Evolutionary conservation across 1,140 invertebrate genomes (phyloP).

Genomic region (Eciton burchellii): DNA sequence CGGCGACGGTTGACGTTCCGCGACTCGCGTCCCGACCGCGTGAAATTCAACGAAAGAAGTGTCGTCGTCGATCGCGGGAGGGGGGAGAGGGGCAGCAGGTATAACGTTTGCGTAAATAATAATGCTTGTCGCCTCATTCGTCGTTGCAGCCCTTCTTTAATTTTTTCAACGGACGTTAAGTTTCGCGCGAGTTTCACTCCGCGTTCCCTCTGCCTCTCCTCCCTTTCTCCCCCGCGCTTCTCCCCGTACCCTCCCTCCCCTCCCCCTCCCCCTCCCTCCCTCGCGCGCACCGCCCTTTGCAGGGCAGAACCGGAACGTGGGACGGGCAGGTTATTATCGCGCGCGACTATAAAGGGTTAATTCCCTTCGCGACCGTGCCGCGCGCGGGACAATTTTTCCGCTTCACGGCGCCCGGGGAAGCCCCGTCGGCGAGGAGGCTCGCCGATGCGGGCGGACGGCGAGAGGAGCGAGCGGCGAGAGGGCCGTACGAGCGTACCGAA

Average conservation of each 20-base stretch:
- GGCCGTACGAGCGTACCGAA: slow-evolving; percentile 19
- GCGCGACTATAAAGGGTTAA: slow-evolving; percentile 12
- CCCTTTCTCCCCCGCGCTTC: background rate
- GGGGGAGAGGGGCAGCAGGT: too few species aligned
- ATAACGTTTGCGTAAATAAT: background rate
- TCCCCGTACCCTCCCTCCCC: too few species aligned
- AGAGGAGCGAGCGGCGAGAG: background rate
- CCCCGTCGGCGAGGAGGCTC: background rate
- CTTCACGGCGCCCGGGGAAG: background rate
- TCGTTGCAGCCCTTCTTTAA: too few species aligned
- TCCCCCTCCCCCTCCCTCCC: background rate
- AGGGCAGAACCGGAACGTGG: background rate
- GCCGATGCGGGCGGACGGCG: background rate
- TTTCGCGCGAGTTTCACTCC: background rate
- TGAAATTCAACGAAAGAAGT: slow-evolving; percentile 23
- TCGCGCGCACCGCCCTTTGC: background rate
- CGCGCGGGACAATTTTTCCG: background rate
- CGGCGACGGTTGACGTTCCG: background rate
- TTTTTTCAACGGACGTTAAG: background rate
- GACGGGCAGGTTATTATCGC: slow-evolving; percentile 11
- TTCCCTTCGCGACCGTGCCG: background rate
- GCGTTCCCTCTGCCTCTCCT: background rate
- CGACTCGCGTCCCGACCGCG: background rate
- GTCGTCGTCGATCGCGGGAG: background rate
- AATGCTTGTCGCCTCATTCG: background rate